Evolutionary conservation across 2,113 vertebrate species (phyloP), one percentile per base, ranked within the genome.

Genomic region (Hypocryptadius cinnamomeus): DNA sequence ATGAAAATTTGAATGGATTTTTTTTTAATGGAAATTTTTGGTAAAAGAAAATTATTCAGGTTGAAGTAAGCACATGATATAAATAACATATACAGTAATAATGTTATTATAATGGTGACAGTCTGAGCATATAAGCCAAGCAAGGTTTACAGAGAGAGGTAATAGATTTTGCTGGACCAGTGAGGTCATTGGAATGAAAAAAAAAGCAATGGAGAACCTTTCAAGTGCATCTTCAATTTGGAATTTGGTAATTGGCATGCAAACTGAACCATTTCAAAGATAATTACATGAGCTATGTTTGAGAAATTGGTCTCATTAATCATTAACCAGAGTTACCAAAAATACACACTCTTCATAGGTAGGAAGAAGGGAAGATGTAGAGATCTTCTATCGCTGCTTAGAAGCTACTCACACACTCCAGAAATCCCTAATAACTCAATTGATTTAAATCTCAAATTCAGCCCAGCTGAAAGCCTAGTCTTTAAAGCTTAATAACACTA

Each of bases 251-350:
- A 72, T n/a, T 85, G 74, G 15, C 51, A 79, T 59, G 50, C 54
- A 91, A 87, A 91, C 11, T 56, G 85, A 96, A 87, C 79, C 76
- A 74, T 31, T 89, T 56, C 33, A 78, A 76, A 92, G 88, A 85
- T 89, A 91, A 93, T 93, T 96, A 66, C 60, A 59, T 40, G 20
- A 82, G 23, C 24, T 78, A 9, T 74, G 47, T 70, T 93, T 86
- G 76, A 74, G 51, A 87, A 73, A 79, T 63, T 87, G 18, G n/a
- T 63, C 47, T 87, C 56, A 89, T 95, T 51, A 87, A 16, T 89
- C 78, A 73, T 74, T 63, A 93, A 65, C n/a, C 39, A 47, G 21
- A 44, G 31, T 39, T 68, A 73, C 54, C 35, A 78, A 80, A 93
- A 85, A 79, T 69, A 79, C 5, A 11, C 9, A 27, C 6, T 42